Conservation (phyloP, 2,797 vertebrate species). For the Cossypha heuglini region DNA sequence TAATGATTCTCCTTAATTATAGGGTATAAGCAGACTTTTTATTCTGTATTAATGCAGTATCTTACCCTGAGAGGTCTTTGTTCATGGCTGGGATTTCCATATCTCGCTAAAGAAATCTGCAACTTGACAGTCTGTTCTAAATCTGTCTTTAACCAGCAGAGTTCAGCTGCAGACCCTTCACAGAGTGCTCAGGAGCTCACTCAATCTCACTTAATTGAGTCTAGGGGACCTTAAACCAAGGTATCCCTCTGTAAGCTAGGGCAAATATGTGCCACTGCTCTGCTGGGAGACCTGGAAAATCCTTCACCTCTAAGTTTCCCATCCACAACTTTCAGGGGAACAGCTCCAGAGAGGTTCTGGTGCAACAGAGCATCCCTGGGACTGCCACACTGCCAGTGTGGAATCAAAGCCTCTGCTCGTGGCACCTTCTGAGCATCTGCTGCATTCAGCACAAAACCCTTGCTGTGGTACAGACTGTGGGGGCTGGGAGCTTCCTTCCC, state of each 20-base stretch:
- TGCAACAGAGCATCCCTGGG: background rate
- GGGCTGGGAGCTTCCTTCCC: background rate
- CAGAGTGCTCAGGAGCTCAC: background rate
- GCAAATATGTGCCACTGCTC: background rate
- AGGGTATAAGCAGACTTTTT: background rate
- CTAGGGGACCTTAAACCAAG: background rate
- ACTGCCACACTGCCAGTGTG: accelerated
- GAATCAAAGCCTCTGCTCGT: background rate
- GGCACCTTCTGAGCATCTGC: background rate
- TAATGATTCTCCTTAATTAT: background rate
- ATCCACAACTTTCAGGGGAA: accelerated
- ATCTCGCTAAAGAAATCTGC: background rate
- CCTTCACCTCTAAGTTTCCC: background rate
- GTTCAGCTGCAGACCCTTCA: background rate
- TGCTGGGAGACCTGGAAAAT: background rate
- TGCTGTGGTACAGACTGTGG: background rate
- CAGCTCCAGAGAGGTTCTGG: background rate
- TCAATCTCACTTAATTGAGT: background rate
- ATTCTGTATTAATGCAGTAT: background rate
- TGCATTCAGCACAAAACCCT: background rate
- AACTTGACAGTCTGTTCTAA: background rate
- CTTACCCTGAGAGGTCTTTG: background rate
- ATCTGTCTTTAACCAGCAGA: background rate
- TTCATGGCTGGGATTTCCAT: background rate
- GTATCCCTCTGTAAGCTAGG: background rate